Evolutionary conservation across 2,797 vertebrate genomes (phyloP).

Genomic region (Lithobates pipiens): DNA sequence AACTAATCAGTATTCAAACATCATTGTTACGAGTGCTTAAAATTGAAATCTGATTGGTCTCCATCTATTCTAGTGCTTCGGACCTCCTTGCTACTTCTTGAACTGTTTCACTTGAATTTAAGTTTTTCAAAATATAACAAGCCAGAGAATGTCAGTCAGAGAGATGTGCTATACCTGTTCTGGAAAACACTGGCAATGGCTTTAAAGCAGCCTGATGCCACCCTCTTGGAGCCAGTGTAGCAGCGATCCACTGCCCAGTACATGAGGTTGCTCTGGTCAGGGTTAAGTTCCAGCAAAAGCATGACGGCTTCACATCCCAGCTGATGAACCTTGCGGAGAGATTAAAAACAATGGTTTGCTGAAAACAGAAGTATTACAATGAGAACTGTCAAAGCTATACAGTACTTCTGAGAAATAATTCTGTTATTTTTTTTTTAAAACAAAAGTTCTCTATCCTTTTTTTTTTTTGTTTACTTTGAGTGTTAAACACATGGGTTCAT

Average conservation of each 20-base stretch:
- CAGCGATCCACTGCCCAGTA: conserved; percentile 98
- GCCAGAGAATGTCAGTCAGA: background rate
- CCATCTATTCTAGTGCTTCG: background rate
- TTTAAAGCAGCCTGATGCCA: conserved; percentile 95
- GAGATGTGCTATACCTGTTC: conserved; percentile 83
- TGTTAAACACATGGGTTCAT: no score
- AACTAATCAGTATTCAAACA: background rate
- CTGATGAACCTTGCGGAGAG: conserved; percentile 87
- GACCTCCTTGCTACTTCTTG: background rate
- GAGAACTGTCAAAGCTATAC: no score
- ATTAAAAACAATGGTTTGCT: background rate
- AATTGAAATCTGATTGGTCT: background rate
- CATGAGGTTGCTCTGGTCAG: conserved; percentile 98
- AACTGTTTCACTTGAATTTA: background rate
- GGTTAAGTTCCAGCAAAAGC: conserved; percentile 94
- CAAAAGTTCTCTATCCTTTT: no score
- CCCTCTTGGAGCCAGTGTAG: conserved; percentile 93
- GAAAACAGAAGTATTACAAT: background rate
- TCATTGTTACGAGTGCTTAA: background rate
- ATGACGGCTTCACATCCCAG: conserved; percentile 97
- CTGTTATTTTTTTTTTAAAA: no score
- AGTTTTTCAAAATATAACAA: background rate
- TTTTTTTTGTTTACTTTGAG: no score
- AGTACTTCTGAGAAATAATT: no score
- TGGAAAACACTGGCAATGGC: conserved; percentile 98